Base-by-base conservation (phyloP, 2,888 invertebrate genomes). In the Amphiduros pacificus region DNA sequence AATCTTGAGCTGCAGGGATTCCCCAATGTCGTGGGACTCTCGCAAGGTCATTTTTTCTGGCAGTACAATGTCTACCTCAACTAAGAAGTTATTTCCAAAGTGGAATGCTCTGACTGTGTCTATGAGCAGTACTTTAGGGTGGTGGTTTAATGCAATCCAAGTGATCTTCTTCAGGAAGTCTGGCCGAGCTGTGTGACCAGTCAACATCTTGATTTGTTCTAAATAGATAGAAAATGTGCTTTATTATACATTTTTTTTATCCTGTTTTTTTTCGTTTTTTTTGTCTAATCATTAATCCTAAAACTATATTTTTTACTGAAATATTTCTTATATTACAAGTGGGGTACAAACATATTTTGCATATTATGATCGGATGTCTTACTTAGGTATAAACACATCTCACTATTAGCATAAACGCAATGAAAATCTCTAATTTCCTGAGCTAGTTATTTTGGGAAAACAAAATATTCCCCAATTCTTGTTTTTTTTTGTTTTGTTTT, bases 41-140 rank as follows among this genome's bases (percentile, higher is more conserved):
- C 73, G 70, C 29, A 85, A 69, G 1, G 73, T 71, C 83, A 85
- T 84, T 53, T 79, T 74, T 61, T 79, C 78, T 24, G 83, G 82
- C 58, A 85, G 29, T 5, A 66, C 56, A 20, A 66, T 52, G 50
- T 62, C 67, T 24, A 79, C 82, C 68, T 84, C 84, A 0, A 84
- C 82, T 0, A 82, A 67, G 67, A 81, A 85, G 64, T 82, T 82
- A 57, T 77, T 77, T 22, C 85, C 85, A 64, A 82, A 85, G 71
- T 85, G 85, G 68, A 84, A 86, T 3, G 84, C 85, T 51, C 83
- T 76, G 22, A 85, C 84, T 0, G 85, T 85, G 72, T 85, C 85
- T 27, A 85, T 74, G 57, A 72, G 71, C 22, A 64, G 61, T n/a
- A 82, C 71, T 55, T 76, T 71, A 29, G 67, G 64, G 65, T 77